A percentile compares a stretch with the other conserved stretches of the same genome.
phyloP scores from a whole-genome alignment of 2,797 vertebrate species.

The Oceanodroma leucorhoa region DNA sequence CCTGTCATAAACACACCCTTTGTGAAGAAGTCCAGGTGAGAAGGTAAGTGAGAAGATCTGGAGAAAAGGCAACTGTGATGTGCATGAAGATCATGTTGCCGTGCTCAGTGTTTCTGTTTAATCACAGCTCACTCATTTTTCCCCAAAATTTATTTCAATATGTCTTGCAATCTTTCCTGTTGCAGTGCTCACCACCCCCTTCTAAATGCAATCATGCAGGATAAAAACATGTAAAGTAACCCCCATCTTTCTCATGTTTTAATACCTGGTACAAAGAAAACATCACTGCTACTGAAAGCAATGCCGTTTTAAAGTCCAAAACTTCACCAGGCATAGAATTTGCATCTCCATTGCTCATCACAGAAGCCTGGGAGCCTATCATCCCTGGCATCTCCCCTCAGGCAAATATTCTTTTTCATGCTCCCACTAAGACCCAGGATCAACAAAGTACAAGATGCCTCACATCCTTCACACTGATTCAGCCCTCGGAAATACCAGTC shows the following conservation, averaged over 20 bases:
- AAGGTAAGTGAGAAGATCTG: background rate
- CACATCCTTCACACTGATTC: background rate
- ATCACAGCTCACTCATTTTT: background rate
- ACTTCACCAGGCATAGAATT: background rate
- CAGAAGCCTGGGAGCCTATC: background rate
- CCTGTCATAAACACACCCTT: background rate
- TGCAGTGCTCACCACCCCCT: background rate
- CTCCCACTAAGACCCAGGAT: background rate
- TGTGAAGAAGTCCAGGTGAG: background rate
- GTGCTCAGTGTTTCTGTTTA: background rate
- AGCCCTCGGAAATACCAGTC: background rate
- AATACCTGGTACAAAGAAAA: background rate
- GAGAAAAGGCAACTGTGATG: background rate
- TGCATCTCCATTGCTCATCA: background rate
- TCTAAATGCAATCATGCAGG: background rate
- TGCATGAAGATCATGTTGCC: background rate
- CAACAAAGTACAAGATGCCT: background rate
- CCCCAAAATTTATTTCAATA: background rate
- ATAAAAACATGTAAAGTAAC: background rate
- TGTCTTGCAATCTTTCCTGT: background rate
- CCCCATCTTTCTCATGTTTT: background rate
- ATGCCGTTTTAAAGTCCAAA: background rate
- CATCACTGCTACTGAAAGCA: background rate
- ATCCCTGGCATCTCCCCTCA: background rate
- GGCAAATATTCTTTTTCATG: background rate